Conservation (phyloP, 2,888 invertebrate species). For the Lasioglossum lativentre region DNA sequence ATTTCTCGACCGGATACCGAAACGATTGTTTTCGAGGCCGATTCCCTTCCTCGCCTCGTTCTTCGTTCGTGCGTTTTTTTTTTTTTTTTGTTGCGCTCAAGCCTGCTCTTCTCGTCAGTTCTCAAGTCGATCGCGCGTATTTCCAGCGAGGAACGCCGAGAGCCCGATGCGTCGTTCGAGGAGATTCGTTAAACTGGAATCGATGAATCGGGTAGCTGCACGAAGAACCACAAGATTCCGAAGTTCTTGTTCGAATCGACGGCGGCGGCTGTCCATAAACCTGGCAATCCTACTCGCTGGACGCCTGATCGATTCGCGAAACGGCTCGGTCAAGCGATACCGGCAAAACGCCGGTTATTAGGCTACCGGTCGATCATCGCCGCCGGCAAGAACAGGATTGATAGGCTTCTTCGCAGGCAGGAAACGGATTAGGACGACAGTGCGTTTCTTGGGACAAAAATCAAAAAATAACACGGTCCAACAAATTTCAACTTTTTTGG, state of each 20-base stretch:
- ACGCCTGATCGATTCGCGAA: not conserved
- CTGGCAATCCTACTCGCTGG: not conserved
- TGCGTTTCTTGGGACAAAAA: too few relatives aligned
- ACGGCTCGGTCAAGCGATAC: not conserved
- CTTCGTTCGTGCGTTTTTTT: not conserved
- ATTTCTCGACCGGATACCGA: slow-evolving; percentile 38
- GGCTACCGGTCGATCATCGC: slow-evolving; percentile 4
- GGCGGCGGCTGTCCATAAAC: not conserved
- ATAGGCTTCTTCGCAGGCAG: not conserved
- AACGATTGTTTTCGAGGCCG: slow-evolving; percentile 36
- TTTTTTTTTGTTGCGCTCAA: slow-evolving; percentile 3
- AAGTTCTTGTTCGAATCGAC: not conserved
- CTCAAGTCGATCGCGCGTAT: not conserved
- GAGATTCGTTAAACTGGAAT: not conserved
- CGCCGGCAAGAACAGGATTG: not conserved
- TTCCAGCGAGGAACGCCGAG: not conserved
- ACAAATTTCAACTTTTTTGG: too few relatives aligned
- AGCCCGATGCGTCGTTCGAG: not conserved
- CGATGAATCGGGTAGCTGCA: not conserved
- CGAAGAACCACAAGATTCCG: not conserved
- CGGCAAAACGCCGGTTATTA: not conserved
- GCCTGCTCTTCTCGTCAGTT: not conserved
- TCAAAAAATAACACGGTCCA: too few relatives aligned
- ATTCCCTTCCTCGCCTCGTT: not conserved
- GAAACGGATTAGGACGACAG: not conserved